phyloP scores from a whole-genome alignment of 2,888 invertebrate genomes.

The Luperina nickerlii region DNA sequence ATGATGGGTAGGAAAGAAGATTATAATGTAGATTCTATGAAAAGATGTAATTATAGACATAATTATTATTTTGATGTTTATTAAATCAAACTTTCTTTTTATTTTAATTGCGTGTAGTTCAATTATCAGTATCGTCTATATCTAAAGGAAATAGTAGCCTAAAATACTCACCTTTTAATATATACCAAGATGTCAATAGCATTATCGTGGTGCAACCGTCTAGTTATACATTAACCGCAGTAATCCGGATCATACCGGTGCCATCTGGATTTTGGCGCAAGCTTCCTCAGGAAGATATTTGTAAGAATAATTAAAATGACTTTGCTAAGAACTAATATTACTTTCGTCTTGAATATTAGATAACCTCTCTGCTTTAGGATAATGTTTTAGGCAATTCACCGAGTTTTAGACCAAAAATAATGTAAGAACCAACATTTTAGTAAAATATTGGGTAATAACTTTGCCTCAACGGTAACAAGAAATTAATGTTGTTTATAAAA shows the following conservation, averaged over 20 bases:
- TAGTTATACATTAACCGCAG: slow-evolving; percentile 27
- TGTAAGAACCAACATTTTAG: background rate
- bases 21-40: background rate
- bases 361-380: background rate
- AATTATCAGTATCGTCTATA: too few species aligned
- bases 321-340: slow-evolving; percentile 37
- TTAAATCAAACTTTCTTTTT: background rate
- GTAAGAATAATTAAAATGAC: slow-evolving; percentile 47
- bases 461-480: background rate
- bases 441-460: background rate
- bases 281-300: slow-evolving; percentile 30
- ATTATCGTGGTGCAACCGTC: slow-evolving; percentile 13
- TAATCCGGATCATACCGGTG: slow-evolving; percentile 50
- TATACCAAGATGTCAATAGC: slow-evolving; percentile 2
- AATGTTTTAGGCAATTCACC: background rate
- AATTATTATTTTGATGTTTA: background rate
- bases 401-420: background rate
- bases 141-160: background rate
- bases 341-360: slow-evolving; percentile 28
- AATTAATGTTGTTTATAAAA: background rate
- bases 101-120: background rate
- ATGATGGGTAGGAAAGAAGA: too few species aligned
- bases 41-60: background rate
- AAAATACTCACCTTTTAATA: background rate
- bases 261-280: slow-evolving; percentile 41